These are phyloP conservation scores for Diachasmimorpha longicaudata DNA, from an alignment of 1,140 invertebrate species.

Conservation along the genomic window DNA sequence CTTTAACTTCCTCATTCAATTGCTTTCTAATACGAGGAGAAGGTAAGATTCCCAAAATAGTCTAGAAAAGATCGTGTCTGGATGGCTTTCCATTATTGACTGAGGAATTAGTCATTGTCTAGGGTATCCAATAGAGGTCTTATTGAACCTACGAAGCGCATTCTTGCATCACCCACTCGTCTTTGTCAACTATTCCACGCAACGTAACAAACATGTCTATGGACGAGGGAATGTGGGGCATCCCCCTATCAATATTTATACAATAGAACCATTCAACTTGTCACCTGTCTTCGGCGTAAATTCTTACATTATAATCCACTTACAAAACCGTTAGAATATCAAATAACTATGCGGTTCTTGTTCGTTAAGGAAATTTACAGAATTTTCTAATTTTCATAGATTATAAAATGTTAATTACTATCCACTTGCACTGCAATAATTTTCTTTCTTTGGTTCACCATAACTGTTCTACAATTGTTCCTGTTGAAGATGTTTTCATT, in stretches of 20 bases:
- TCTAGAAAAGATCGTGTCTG: too few species aligned
- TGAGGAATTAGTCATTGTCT: not conserved
- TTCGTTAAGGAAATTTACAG: too few species aligned
- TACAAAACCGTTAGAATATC: too few species aligned
- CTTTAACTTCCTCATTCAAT: not conserved
- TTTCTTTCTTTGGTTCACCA: too few species aligned
- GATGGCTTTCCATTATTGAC: not conserved
- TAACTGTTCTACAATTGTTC: too few species aligned
- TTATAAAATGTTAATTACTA: too few species aligned
- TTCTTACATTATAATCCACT: too few species aligned
- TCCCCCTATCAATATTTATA: not conserved
- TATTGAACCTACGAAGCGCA: not conserved
- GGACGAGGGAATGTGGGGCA: not conserved
- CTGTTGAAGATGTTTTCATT: too few species aligned
- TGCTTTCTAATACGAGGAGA: not conserved
- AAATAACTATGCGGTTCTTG: too few species aligned
- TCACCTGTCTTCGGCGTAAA: not conserved
- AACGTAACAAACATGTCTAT: conserved; percentile 18
- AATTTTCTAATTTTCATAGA: too few species aligned
- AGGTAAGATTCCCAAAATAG: too few species aligned
- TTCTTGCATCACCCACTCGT: conserved; percentile 14
- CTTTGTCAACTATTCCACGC: conserved; percentile 20
- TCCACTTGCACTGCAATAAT: too few species aligned
- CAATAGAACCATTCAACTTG: not conserved
- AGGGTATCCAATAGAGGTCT: not conserved